phyloP scores from a whole-genome alignment of 2,797 vertebrate genomes.

The Somateria mollissima region DNA sequence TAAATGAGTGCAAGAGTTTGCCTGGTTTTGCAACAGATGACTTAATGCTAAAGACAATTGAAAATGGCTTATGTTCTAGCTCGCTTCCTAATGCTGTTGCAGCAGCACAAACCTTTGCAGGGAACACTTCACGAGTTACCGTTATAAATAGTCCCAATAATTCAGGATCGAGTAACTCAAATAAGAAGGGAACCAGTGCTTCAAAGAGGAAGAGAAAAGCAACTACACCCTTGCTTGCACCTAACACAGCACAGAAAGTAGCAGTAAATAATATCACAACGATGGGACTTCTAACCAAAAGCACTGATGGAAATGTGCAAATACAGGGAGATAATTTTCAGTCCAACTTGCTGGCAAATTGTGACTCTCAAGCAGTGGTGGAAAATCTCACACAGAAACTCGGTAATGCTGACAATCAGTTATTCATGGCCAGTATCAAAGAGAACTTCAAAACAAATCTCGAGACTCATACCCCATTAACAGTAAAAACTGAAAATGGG shows the following conservation, averaged over 20 bases:
- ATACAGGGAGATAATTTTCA: conserved; percentile 69
- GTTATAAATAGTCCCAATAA: conserved; percentile 80
- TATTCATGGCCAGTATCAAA: conserved; percentile 78
- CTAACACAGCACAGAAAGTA: conserved; percentile 68
- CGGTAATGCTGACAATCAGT: conserved; percentile 79
- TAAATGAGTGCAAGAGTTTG: conserved; percentile 70
- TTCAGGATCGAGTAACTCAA: conserved; percentile 69
- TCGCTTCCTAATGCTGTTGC: conserved; percentile 78
- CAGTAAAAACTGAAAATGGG: conserved; percentile 80
- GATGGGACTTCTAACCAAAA: conserved; percentile 72
- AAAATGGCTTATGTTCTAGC: conserved; percentile 74
- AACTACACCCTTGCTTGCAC: conserved; percentile 64
- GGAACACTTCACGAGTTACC: conserved; percentile 74
- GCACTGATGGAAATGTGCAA: conserved; percentile 64
- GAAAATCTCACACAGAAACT: conserved; percentile 80
- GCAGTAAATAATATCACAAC: conserved; percentile 77
- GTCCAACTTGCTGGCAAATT: conserved; percentile 73
- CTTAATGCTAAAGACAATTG: conserved; percentile 79
- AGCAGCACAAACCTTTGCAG: conserved; percentile 77
- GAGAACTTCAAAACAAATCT: conserved; percentile 79
- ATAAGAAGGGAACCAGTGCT: conserved; percentile 81
- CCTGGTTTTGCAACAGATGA: conserved; percentile 70
- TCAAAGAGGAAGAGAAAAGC: conserved; percentile 84
- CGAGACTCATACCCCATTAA: conserved; percentile 59
- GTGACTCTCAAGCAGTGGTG: conserved; percentile 70